Base-by-base conservation (phyloP, 1,140 invertebrate genomes). In the Steinernema feltiae region DNA sequence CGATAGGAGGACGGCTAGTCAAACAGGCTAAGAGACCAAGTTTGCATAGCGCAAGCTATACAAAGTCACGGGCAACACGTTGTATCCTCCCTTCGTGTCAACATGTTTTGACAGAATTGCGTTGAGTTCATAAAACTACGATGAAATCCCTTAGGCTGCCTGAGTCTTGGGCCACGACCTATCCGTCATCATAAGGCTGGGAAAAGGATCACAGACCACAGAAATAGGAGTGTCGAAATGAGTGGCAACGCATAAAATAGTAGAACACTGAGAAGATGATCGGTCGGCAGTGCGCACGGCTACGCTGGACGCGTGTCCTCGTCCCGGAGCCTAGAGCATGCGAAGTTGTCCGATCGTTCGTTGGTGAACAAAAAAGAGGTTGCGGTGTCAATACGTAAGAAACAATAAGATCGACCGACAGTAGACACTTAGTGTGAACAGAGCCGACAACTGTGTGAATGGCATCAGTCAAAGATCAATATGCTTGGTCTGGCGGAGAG, bases 401-500 rank as follows among this genome's bases (percentile, higher is more conserved):
- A 63, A 63, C 53, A 15, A 63, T 63, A 27, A 15, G 53, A 63
- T 3, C 24, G 24, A 27, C 24, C 15, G 53, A 3, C 53, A 7
- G 15, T 27, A 63, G 53, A 63, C 53, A 63, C 53, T 63, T 63
- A 15, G 53, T 63, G 53, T 63, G 35, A 41, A 41, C 35, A 63
- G 12, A 63, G 24, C 53, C 24, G 53, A 63, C 53, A 63, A 63
- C 53, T 63, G 53, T 63, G 53, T 63, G 53, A 63, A 63, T 21
- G 53, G 53, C 53, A 63, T 63, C 53, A 63, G 53, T 63, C 53
- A 63, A 63, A 63, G 53, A 63, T 63, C 53, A 63, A n/a, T 27
- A 63, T 41, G 24, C 24, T 63, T 63, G 53, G 53, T 63, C 53
- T 27, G 15, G 24, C 7, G 35, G 7, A 63, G 24, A 7, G 12